Evolutionary conservation across 2,113 vertebrate genomes (phyloP).

Genomic region (Equus przewalskii): DNA sequence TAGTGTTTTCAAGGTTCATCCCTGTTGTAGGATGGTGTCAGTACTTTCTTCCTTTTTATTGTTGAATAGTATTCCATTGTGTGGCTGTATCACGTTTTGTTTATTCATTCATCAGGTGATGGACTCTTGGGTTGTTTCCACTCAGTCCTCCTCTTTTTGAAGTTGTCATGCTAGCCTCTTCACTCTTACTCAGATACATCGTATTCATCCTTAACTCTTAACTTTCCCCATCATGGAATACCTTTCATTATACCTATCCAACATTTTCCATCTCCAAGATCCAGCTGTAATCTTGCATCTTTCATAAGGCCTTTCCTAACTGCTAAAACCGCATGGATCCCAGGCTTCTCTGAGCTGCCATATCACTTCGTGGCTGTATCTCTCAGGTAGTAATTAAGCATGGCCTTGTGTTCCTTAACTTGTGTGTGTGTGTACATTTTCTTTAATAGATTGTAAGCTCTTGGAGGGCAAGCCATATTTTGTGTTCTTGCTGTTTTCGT

Average conservation of each 20-base stretch:
- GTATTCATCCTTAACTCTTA: background rate
- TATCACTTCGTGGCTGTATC: background rate
- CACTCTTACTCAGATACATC: background rate
- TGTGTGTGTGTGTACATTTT: background rate
- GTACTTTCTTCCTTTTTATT: background rate
- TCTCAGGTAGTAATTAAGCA: background rate
- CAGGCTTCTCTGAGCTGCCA: background rate
- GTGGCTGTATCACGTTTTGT: background rate
- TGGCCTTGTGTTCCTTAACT: background rate
- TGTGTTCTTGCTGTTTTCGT: slow-evolving; percentile 30
- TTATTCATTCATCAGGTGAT: background rate
- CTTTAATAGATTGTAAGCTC: background rate
- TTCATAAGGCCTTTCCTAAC: background rate
- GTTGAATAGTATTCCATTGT: background rate
- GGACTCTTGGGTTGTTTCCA: background rate
- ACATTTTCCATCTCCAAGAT: background rate
- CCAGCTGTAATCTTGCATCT: background rate
- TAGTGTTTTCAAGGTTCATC: background rate
- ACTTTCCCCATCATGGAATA: background rate
- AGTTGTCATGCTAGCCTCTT: background rate
- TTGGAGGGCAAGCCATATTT: background rate
- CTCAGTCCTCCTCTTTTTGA: background rate
- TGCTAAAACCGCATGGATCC: background rate
- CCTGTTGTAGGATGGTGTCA: background rate
- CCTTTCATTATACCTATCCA: background rate